These are phyloP conservation scores for Bubo blakistoni DNA, from an alignment of 2,113 vertebrate genomes.

Conservation along the genomic window DNA sequence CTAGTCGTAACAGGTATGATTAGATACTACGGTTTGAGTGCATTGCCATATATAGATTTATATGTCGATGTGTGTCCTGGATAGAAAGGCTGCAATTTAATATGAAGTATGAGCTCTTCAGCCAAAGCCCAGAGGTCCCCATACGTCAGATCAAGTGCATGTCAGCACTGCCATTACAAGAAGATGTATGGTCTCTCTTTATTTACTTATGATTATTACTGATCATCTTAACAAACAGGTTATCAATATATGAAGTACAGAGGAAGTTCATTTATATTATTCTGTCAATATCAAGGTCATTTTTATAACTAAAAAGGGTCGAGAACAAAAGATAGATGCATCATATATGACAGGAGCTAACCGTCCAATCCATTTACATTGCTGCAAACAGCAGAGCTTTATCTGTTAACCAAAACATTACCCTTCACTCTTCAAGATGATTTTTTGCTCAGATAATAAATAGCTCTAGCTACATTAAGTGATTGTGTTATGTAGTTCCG, in stretches of 20 bases:
- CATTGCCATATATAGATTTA: not conserved
- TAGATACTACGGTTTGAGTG: not conserved
- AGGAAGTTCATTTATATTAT: slow-evolving; percentile 76
- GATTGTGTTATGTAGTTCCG: not conserved
- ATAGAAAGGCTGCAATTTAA: not conserved
- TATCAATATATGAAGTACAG: slow-evolving; percentile 80
- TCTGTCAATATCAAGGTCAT: slow-evolving; percentile 83
- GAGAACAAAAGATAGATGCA: slow-evolving; percentile 65
- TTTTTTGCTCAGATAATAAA: slow-evolving; percentile 22
- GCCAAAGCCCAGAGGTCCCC: not conserved
- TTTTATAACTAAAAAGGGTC: slow-evolving; percentile 78
- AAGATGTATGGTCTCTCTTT: slow-evolving; percentile 69
- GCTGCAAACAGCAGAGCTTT: not conserved
- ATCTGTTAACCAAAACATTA: slow-evolving; percentile 10
- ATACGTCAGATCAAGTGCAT: slow-evolving; percentile 34
- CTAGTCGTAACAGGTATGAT: not conserved
- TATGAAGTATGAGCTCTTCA: not conserved
- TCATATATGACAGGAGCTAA: slow-evolving; percentile 56
- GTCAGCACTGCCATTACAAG: slow-evolving; percentile 33
- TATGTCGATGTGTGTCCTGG: not conserved
- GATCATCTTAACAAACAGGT: slow-evolving; percentile 80
- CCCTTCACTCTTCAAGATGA: slow-evolving; percentile 16
- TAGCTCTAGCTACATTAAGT: not conserved
- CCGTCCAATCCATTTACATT: slow-evolving; percentile 28
- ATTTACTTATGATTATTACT: slow-evolving; percentile 87